Conservation (phyloP, 1,140 invertebrate genomes). For the Papilio glaucus region DNA sequence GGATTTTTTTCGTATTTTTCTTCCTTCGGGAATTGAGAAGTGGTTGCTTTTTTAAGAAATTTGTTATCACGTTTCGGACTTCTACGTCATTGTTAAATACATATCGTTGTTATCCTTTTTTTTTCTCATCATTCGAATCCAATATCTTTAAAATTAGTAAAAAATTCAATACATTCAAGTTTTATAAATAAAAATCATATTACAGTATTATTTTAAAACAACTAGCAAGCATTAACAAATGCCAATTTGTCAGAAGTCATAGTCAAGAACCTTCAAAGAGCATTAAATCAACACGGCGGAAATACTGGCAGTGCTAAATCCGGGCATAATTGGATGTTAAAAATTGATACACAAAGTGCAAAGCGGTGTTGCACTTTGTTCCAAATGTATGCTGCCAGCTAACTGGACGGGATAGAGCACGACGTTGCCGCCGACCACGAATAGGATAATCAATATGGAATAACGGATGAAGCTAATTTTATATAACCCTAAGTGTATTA, state of each 20-base stretch:
- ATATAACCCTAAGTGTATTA: too few species aligned
- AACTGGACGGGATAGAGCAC: not conserved
- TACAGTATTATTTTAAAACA: too few species aligned
- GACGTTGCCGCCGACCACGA: not conserved
- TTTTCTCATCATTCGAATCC: too few species aligned
- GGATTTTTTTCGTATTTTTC: too few species aligned
- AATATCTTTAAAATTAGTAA: too few species aligned
- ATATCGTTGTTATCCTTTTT: too few species aligned
- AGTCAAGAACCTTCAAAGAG: not conserved
- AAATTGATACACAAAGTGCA: conserved; percentile 31
- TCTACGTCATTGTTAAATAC: not conserved
- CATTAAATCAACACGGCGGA: not conserved
- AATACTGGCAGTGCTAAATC: not conserved
- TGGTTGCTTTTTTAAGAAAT: not conserved
- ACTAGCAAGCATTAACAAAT: too few species aligned
- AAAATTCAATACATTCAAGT: too few species aligned
- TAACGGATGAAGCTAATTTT: too few species aligned
- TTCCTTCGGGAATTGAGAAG: too few species aligned
- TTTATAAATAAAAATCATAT: too few species aligned
- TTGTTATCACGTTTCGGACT: not conserved
- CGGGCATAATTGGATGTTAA: not conserved
- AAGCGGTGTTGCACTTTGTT: conserved; percentile 17
- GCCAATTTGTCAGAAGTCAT: too few species aligned
- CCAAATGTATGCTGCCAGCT: not conserved
- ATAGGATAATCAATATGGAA: conserved; percentile 6